phyloP scores from a whole-genome alignment of 2,113 vertebrate species.

The Cyanoliseus patagonus region DNA sequence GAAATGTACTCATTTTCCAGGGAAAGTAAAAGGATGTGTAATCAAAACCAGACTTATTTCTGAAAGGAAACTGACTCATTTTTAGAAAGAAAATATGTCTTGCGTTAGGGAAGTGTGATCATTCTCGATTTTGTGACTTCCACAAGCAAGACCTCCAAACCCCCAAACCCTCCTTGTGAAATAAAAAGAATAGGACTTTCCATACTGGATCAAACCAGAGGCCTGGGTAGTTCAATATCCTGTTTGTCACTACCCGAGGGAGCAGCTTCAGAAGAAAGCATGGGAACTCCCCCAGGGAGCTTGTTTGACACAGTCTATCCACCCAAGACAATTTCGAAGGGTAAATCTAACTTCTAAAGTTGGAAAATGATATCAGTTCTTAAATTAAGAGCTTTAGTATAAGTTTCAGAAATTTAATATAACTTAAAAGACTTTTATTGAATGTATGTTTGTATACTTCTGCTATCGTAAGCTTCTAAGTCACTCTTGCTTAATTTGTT shows the following conservation, averaged over 20 bases:
- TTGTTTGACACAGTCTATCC: not conserved
- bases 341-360: not conserved
- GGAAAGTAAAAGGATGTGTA: constrained; percentile 25
- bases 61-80: constrained; percentile 24
- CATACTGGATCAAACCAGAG: constrained; percentile 24
- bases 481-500: not conserved
- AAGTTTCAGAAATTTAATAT: not conserved
- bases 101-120: constrained; percentile 50
- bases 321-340: not conserved
- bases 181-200: constrained; percentile 24
- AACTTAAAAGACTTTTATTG: not conserved
- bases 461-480: not conserved
- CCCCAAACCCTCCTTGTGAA: not conserved
- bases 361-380: not conserved
- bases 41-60: constrained; percentile 43
- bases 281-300: not conserved
- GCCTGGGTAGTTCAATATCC: constrained; percentile 13
- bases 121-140: constrained; percentile 32
- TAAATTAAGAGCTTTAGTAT: not conserved
- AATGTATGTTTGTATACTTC: not conserved
- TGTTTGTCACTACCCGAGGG: not conserved
- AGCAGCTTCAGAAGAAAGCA: not conserved
- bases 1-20: constrained; percentile 11
- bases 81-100: constrained; percentile 49
- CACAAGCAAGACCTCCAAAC: not conserved